Conservation (phyloP, 2,797 vertebrate genomes). For the Pseudochromis fuscus region DNA sequence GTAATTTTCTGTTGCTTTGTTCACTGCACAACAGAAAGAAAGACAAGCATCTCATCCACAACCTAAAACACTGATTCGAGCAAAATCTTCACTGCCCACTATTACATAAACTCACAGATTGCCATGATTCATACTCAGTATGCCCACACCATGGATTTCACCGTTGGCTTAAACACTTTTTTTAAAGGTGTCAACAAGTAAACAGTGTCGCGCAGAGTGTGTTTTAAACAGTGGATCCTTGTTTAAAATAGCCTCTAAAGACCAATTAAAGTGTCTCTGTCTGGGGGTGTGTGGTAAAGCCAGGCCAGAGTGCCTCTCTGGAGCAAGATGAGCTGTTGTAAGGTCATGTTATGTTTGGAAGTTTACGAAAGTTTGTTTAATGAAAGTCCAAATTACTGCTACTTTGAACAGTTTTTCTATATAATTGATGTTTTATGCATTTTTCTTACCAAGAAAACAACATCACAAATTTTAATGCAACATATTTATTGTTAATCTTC, state of each 20-base stretch:
- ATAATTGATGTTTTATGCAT: background rate
- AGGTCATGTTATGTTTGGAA: conserved; percentile 34
- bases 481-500: background rate
- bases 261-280: conserved; percentile 65
- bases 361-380: conserved; percentile 31
- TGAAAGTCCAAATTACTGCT: conserved; percentile 16
- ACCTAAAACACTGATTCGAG: conserved; percentile 20
- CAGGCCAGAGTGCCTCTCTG: conserved; percentile 31
- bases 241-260: conserved; percentile 53
- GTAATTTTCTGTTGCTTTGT: conserved; percentile 6
- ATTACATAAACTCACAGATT: conserved; percentile 62
- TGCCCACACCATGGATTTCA: conserved; percentile 54
- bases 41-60: conserved; percentile 16
- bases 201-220: conserved; percentile 45
- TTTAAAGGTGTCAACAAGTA: conserved; percentile 59
- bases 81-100: conserved; percentile 28
- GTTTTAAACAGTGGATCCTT: conserved; percentile 53
- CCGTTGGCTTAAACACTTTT: conserved; percentile 47
- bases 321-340: conserved; percentile 31
- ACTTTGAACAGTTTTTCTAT: conserved; percentile 6
- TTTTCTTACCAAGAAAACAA: background rate
- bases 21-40: conserved; percentile 1
- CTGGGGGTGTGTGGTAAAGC: conserved; percentile 24
- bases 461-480: background rate
- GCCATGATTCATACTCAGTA: conserved; percentile 53